A percentile compares a stretch with the other conserved stretches of the same genome.
phyloP scores from a whole-genome alignment of 2,113 vertebrate genomes.

The Synodontis membranacea region DNA sequence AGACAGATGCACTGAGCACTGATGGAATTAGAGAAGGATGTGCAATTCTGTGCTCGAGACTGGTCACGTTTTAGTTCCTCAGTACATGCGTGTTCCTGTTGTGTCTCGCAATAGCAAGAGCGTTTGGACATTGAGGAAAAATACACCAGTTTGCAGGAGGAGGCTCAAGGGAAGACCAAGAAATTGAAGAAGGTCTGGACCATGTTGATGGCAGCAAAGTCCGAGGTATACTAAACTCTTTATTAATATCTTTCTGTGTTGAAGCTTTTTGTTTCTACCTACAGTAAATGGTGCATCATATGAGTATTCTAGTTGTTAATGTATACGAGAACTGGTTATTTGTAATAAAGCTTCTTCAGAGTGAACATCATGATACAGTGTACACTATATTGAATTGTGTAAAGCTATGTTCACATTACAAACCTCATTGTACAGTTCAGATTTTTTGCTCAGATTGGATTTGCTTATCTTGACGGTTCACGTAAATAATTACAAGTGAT shows the following conservation, averaged over 20 bases:
- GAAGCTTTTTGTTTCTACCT: neutral
- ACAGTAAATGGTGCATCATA: neutral
- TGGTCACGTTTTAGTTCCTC: neutral
- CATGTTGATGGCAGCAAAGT: conserved; percentile 98
- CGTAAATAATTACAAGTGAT: no score
- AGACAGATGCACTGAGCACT: neutral
- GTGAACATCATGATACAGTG: neutral
- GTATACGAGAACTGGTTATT: neutral
- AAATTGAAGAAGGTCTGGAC: conserved; percentile 99
- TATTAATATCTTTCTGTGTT: neutral
- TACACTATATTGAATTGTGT: neutral
- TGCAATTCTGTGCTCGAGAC: no score
- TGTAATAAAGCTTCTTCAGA: neutral
- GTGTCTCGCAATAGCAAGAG: conserved; percentile 82
- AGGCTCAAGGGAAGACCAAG: conserved; percentile 97
- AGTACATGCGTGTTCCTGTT: neutral
- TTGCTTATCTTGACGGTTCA: no score
- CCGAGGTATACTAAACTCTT: conserved; percentile 77
- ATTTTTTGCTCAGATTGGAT: no score
- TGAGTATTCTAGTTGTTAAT: no score
- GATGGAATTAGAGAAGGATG: neutral
- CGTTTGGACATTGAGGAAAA: conserved; percentile 98
- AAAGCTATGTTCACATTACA: neutral
- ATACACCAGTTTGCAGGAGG: conserved; percentile 96
- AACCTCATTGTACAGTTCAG: no score